A percentile compares a stretch with the other conserved stretches of the same genome.
These are phyloP conservation scores for Ryuthela nishihirai DNA, from an alignment of 2,888 invertebrate genomes.

Conservation along the genomic window DNA sequence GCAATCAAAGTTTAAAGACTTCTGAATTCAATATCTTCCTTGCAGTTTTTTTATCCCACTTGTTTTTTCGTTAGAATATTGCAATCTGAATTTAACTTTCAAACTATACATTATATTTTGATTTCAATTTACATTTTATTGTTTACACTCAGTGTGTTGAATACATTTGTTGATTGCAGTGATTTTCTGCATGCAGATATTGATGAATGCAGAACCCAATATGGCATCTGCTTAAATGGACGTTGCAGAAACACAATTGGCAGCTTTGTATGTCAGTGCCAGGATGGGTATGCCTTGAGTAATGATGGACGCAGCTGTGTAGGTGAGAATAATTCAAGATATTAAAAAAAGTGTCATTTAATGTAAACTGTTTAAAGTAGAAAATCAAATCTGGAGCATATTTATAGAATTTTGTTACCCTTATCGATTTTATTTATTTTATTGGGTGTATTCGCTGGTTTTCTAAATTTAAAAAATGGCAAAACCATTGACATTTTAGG, in stretches of 20 bases:
- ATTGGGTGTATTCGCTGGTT: not conserved
- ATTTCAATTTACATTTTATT: slow-evolving; percentile 1
- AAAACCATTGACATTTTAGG: too few relatives aligned
- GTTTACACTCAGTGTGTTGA: not conserved
- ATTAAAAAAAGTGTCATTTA: too few relatives aligned
- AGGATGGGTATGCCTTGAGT: slow-evolving; percentile 69
- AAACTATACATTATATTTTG: too few relatives aligned
- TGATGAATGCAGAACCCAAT: slow-evolving; percentile 78
- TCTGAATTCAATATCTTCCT: not conserved
- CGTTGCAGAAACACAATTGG: slow-evolving; percentile 75
- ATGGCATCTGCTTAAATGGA: slow-evolving; percentile 80
- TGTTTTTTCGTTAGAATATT: too few relatives aligned
- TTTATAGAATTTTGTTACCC: not conserved
- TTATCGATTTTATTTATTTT: not conserved
- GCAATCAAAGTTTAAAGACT: not conserved
- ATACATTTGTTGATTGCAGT: not conserved
- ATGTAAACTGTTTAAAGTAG: too few relatives aligned
- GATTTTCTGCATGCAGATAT: slow-evolving; percentile 53
- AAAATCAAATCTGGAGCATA: too few relatives aligned
- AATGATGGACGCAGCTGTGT: slow-evolving; percentile 70
- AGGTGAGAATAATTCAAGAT: slow-evolving; percentile 43
- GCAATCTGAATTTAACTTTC: too few relatives aligned
- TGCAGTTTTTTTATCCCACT: not conserved
- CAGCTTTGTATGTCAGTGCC: slow-evolving; percentile 76
- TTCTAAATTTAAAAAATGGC: too few relatives aligned